These are phyloP conservation scores for Psittacara wagleri DNA, from an alignment of 2,113 vertebrate species.

Conservation along the genomic window DNA sequence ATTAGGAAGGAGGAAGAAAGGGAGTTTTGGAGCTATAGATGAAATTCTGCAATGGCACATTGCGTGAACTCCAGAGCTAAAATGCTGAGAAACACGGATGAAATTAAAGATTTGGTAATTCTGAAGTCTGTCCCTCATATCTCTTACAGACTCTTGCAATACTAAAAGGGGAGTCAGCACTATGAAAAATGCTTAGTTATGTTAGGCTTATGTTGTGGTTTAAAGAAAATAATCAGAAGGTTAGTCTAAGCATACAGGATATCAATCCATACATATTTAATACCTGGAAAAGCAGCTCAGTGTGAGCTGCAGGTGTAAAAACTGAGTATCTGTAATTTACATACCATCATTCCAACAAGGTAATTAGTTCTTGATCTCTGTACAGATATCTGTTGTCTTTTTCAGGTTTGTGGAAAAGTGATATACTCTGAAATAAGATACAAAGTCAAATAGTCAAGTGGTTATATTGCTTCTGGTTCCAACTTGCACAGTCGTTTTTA, in stretches of 20 bases:
- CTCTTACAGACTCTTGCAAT: neutral
- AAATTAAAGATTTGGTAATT: neutral
- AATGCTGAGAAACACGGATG: neutral
- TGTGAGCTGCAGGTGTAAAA: neutral
- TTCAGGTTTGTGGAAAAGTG: neutral
- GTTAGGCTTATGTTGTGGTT: neutral
- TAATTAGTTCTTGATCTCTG: neutral
- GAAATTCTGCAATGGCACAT: neutral
- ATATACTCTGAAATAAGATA: neutral
- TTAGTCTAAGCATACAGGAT: neutral
- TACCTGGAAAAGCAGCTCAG: neutral
- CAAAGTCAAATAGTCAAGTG: neutral
- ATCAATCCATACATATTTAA: neutral
- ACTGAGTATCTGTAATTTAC: neutral
- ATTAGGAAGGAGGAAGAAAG: neutral
- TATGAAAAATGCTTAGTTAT: neutral
- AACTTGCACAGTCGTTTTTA: neutral
- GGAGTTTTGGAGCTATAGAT: neutral
- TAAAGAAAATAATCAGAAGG: neutral
- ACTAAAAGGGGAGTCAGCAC: neutral
- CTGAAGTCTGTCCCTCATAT: neutral
- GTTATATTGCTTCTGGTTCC: neutral
- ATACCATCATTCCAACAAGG: accelerated
- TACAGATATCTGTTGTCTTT: neutral
- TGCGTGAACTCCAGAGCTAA: neutral